Evolutionary conservation across 2,888 invertebrate genomes (phyloP).

Genomic region (Drosophila paranaensis): DNA sequence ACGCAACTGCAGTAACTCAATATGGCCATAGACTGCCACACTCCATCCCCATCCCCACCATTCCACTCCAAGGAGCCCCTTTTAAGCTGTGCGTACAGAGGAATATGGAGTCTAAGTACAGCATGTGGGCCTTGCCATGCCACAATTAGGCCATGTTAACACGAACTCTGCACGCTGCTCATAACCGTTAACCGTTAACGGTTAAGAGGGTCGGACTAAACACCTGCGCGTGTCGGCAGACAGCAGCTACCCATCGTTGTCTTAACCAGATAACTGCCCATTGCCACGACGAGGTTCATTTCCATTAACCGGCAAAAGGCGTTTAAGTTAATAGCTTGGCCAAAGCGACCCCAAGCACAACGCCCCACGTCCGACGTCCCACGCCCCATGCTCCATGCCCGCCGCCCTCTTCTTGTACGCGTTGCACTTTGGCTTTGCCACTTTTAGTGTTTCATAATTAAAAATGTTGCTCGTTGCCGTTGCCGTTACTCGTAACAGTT

Average conservation of each 20-base stretch:
- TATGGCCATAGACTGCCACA: constrained; percentile 32
- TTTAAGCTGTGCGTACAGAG: neutral
- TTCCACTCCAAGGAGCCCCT: neutral
- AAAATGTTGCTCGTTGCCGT: constrained; percentile 79
- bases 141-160: constrained; percentile 71
- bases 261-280: constrained; percentile 78
- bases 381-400: neutral
- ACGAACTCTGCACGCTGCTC: constrained; percentile 47
- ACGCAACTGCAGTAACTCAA: constrained; percentile 72
- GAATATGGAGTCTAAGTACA: constrained; percentile 7
- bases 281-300: constrained; percentile 75
- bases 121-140: constrained; percentile 32
- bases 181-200: constrained; percentile 52
- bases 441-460: constrained; percentile 84
- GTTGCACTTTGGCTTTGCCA: constrained; percentile 80
- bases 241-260: constrained; percentile 51
- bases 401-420: constrained; percentile 43
- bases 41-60: neutral
- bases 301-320: constrained; percentile 83
- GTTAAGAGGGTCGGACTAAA: constrained; percentile 56
- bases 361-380: neutral
- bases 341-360: constrained; percentile 44
- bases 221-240: constrained; percentile 57
- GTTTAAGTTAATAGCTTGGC: constrained; percentile 83
- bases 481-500: constrained; percentile 28